phyloP scores from a whole-genome alignment of 2,797 vertebrate species.

The Falco columbarius region DNA sequence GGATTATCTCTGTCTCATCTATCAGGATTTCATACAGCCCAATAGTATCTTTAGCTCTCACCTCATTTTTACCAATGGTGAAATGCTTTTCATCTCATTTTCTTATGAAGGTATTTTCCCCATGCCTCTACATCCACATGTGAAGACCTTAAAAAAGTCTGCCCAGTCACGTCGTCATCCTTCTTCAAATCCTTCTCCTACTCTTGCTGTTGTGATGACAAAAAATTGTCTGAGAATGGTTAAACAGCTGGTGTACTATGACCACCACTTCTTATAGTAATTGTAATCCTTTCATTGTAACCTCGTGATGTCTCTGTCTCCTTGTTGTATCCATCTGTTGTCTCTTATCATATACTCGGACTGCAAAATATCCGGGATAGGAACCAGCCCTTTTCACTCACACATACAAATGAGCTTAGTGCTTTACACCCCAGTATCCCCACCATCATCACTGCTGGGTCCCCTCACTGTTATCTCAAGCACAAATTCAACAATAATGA shows the following conservation, averaged over 20 bases:
- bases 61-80: background rate
- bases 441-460: background rate
- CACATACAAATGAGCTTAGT: background rate
- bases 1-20: background rate
- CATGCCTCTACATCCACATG: background rate
- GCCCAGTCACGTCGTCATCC: background rate
- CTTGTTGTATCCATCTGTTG: constrained; percentile 29
- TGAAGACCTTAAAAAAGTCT: background rate
- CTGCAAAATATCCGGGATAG: background rate
- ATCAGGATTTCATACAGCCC: background rate
- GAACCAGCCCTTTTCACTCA: background rate
- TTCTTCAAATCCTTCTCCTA: background rate
- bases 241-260: constrained; percentile 45
- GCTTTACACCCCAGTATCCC: background rate
- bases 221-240: constrained; percentile 20
- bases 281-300: constrained; percentile 44
- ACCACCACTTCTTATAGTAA: constrained; percentile 47
- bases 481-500: background rate
- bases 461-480: background rate
- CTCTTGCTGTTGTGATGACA: background rate
- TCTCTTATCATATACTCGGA: background rate
- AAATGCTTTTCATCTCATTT: background rate
- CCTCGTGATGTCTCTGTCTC: background rate
- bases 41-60: background rate
- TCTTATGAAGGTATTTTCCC: background rate